Percentiles rank a stretch among this genome's conserved stretches.
Conservation (phyloP, 2,797 vertebrate genomes). For the Pseudomugil tenellus region DNA sequence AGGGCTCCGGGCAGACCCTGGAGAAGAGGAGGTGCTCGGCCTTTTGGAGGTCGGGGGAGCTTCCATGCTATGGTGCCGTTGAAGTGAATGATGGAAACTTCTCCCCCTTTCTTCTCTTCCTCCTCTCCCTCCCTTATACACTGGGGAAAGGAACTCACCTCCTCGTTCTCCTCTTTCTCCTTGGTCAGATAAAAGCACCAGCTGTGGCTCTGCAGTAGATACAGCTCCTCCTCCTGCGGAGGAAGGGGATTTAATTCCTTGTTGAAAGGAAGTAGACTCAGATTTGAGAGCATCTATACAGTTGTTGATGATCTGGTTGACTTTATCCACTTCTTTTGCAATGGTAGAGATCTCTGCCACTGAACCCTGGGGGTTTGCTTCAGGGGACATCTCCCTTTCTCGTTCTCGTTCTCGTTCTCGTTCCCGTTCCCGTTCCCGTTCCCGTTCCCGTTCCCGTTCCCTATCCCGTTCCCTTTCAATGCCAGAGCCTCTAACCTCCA, state of each 20-base stretch:
- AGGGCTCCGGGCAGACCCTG: conserved; percentile 91
- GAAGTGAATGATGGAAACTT: conserved; percentile 89
- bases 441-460: conserved; percentile 84
- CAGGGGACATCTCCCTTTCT: conserved; percentile 86
- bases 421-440: conserved; percentile 83
- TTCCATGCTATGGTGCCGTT: conserved; percentile 94
- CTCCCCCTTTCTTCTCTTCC: conserved; percentile 84
- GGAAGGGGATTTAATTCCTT: conserved; percentile 75
- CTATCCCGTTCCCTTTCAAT: conserved; percentile 80
- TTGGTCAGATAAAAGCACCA: conserved; percentile 92
- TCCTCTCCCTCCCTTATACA: conserved; percentile 90
- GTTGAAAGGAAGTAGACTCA: conserved; percentile 93
- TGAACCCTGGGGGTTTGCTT: conserved; percentile 87
- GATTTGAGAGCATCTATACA: conserved; percentile 98
- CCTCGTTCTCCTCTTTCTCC: conserved; percentile 79
- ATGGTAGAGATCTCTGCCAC: conserved; percentile 98
- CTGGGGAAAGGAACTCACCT: conserved; percentile 88
- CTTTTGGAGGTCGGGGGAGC: conserved; percentile 85
- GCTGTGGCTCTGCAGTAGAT: conserved; percentile 89
- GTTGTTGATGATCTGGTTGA: conserved; percentile 99
- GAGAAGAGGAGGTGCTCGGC: conserved; percentile 91
- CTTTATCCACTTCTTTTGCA: conserved; percentile 98
- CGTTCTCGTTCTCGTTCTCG: conserved; percentile 48
- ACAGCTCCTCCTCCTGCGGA: conserved; percentile 83
- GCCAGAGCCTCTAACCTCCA: conserved; percentile 92